Conservation (phyloP, 2,797 vertebrate genomes). For the Chiloscyllium punctatum region DNA sequence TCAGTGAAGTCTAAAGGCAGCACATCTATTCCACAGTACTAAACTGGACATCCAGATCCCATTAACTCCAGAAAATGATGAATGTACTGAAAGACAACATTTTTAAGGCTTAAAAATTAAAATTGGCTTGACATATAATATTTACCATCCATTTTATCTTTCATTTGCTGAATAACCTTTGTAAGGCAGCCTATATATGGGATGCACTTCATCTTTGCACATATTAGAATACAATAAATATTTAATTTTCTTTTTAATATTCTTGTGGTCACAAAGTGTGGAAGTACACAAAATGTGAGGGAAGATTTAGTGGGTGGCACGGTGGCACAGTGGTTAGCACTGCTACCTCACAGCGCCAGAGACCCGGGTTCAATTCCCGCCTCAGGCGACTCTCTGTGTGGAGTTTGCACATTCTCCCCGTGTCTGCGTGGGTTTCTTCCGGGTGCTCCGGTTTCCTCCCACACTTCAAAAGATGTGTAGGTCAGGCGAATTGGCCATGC, state of each 20-base stretch:
- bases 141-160: not conserved
- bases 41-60: not conserved
- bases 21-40: not conserved
- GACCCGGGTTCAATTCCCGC: no score
- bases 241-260: not conserved
- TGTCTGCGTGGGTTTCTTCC: no score
- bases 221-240: not conserved
- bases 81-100: not conserved
- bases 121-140: not conserved
- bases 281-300: not conserved
- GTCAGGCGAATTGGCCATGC: no score
- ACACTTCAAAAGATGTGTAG: no score
- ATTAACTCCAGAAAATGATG: constrained; percentile 6
- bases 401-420: no score
- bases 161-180: not conserved
- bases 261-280: not conserved
- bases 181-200: not conserved
- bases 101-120: not conserved
- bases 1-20: not conserved
- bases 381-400: no score
- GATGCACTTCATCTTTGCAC: not conserved
- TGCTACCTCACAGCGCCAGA: no score
- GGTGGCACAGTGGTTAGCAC: no score
- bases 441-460: no score
- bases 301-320: no score